Evolutionary conservation across 2,113 vertebrate genomes (phyloP), one percentile per base, ranked within the genome.

Genomic region (Nansenia antarctica): DNA sequence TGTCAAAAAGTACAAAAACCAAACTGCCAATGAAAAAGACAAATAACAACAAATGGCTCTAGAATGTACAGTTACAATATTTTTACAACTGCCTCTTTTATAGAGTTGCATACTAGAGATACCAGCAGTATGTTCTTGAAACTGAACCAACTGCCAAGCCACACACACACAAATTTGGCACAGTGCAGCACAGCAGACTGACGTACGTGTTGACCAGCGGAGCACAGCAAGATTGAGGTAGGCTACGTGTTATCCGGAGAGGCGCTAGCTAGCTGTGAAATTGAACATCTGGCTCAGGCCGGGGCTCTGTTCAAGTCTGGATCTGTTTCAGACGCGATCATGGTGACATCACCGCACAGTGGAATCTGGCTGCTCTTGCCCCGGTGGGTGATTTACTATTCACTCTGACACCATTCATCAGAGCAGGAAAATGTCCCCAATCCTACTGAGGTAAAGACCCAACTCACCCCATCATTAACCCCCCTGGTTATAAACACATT

Each of bases 231-330:
- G 42, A 62, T 62, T 24, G 27, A 67, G 53, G 70, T n/a, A n/a
- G n/a, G n/a, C n/a, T n/a, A 20, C 15, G 58, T 77, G 61, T 37
- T 77, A 73, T 72, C 55, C 6, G 67, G 64, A 1, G 49, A 69
- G 15, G 66, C 12, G 34, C 32, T 34, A 27, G 30, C 31, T n/a
- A 62, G 65, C 74, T 70, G 72, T 61, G 67, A 81, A 80, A 81
- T 72, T 85, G 78, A 87, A 89, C 91, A 92, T 89, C 92, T 91
- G 90, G 81, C 89, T 80, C 72, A 65, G 80, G 59, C 68, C 62
- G 64, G 27, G 75, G 18, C 15, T 47, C 80, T 58, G 57, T 88
- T 92, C 91, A 89, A 86, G 92, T 90, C 90, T 89, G 90, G 90
- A 93, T 92, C 81, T 88, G 91, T 90, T 87, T 87, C 79, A 84